phyloP scores from a whole-genome alignment of 2,113 vertebrate genomes.

The Ammodytes marinus region DNA sequence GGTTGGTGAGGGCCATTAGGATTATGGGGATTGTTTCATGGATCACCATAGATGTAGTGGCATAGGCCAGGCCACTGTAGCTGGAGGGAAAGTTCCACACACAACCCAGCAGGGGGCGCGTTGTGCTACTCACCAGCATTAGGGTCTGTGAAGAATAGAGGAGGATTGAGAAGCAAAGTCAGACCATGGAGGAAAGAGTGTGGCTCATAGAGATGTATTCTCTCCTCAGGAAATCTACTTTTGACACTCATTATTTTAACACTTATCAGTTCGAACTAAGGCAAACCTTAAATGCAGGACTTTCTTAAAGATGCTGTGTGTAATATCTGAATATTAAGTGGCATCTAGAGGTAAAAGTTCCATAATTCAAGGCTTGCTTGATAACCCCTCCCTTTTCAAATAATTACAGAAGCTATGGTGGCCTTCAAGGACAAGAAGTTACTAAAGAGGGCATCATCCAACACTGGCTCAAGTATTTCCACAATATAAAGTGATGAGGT shows the following conservation, averaged over 20 bases:
- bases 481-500: too few relatives aligned
- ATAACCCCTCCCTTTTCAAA: too few relatives aligned
- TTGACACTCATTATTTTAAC: not conserved
- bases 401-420: too few relatives aligned
- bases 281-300: not conserved
- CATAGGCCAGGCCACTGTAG: constrained; percentile 78
- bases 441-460: too few relatives aligned
- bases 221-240: not conserved
- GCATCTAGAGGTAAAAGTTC: too few relatives aligned
- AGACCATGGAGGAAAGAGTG: not conserved
- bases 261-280: not conserved
- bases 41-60: constrained; percentile 85
- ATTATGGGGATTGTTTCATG: constrained; percentile 84
- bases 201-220: not conserved
- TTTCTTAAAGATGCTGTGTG: not conserved
- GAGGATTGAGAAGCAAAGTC: not conserved
- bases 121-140: constrained; percentile 86
- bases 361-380: too few relatives aligned
- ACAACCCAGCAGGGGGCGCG: constrained; percentile 85
- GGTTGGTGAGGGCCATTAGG: constrained; percentile 83
- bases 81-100: constrained; percentile 84
- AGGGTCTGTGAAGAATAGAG: constrained; percentile 69
- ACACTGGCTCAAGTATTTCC: too few relatives aligned
- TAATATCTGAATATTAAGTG: too few relatives aligned
- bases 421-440: too few relatives aligned